Percentiles rank a stretch among this genome's conserved stretches.
Conservation (phyloP, 2,113 vertebrate species). For the Hemiscyllium ocellatum region DNA sequence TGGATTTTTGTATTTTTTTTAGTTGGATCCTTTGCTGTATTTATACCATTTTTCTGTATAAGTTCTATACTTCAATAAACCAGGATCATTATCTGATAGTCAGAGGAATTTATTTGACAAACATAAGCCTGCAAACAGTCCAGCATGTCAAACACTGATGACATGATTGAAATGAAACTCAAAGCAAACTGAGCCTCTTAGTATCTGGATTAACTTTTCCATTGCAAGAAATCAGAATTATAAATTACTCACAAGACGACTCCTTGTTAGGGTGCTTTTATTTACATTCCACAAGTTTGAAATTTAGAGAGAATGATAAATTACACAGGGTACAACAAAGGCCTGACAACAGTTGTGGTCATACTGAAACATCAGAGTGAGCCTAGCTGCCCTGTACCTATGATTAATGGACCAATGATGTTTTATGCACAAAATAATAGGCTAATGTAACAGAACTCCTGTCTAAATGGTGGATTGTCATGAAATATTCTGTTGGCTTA, state of each 20-base stretch:
- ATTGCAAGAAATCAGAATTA: not conserved
- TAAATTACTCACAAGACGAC: not conserved
- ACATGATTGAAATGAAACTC: not conserved
- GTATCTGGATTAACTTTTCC: not conserved
- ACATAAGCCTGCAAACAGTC: not conserved
- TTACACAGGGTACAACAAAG: not conserved
- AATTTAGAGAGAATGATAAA: not conserved
- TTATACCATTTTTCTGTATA: constrained; percentile 32
- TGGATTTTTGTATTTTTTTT: constrained; percentile 24
- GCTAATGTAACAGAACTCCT: not conserved
- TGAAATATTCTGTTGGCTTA: not conserved
- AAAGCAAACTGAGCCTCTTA: not conserved
- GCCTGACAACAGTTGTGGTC: not conserved
- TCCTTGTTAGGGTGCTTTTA: not conserved
- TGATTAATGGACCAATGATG: not conserved
- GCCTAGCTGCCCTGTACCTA: not conserved
- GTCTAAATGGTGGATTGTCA: not conserved
- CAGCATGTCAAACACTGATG: not conserved
- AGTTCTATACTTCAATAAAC: constrained; percentile 34
- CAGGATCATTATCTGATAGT: not conserved
- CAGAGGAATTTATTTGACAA: not conserved
- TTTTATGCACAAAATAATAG: not conserved
- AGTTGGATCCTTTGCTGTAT: constrained; percentile 9
- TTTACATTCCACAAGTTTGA: not conserved
- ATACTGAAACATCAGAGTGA: not conserved